These are phyloP conservation scores for Gadus macrocephalus DNA, from an alignment of 2,113 vertebrate genomes.

Conservation along the genomic window DNA sequence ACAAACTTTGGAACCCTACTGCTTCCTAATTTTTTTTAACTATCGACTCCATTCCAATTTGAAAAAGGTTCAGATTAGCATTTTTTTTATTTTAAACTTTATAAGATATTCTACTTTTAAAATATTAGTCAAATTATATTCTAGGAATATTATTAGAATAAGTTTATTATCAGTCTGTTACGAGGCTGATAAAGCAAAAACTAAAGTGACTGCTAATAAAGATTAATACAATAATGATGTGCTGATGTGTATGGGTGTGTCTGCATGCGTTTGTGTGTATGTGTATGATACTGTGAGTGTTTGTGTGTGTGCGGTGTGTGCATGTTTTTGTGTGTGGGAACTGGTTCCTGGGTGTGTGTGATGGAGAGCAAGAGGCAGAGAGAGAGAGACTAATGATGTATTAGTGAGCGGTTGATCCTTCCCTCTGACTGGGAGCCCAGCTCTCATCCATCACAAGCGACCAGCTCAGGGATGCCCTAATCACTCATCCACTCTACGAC, in stretches of 20 bases:
- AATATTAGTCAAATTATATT: too few species aligned
- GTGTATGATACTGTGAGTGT: not conserved
- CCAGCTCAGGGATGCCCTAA: slow-evolving; percentile 43
- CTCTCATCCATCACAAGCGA: slow-evolving; percentile 46
- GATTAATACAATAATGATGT: too few species aligned
- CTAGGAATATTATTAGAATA: too few species aligned
- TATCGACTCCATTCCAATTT: too few species aligned
- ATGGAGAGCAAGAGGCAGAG: not conserved
- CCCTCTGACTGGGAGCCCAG: slow-evolving; percentile 4
- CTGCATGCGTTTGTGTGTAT: not conserved
- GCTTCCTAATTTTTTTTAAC: too few species aligned
- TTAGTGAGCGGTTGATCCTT: slow-evolving; percentile 25
- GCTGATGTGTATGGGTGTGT: not conserved
- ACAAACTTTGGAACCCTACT: too few species aligned
- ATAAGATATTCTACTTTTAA: too few species aligned
- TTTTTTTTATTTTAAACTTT: too few species aligned
- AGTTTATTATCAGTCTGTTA: too few species aligned
- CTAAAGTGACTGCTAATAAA: too few species aligned
- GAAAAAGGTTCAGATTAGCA: too few species aligned
- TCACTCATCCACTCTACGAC: slow-evolving; percentile 31
- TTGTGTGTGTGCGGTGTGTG: not conserved
- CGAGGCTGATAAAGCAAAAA: too few species aligned
- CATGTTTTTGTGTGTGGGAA: not conserved
- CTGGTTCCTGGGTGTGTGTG: not conserved
- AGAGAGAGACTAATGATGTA: slow-evolving; percentile 40